Conservation (phyloP, 1,140 invertebrate genomes). For the Ceratina australensis region DNA sequence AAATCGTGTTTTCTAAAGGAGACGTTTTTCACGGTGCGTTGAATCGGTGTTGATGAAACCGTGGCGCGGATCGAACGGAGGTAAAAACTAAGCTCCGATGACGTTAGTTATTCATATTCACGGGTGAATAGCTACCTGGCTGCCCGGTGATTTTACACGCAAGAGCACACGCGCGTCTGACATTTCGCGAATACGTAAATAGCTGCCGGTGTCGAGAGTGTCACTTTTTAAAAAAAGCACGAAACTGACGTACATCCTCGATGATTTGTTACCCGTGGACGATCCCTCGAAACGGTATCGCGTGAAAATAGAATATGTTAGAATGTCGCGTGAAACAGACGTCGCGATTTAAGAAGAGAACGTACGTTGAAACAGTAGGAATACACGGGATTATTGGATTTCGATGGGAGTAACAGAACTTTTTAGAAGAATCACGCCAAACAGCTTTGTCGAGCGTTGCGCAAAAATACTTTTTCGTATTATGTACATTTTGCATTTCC, state of each 20-base stretch:
- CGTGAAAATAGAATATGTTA: not conserved
- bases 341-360: no score
- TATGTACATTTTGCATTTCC: no score
- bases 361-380: no score
- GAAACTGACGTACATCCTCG: not conserved
- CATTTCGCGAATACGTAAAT: slow-evolving; percentile 19
- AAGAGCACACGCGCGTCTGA: slow-evolving; percentile 3
- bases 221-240: not conserved
- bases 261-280: not conserved
- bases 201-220: not conserved
- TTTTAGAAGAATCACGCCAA: no score
- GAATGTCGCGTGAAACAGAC: no score
- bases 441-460: no score
- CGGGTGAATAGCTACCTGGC: not conserved
- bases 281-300: not conserved
- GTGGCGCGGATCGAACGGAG: not conserved
- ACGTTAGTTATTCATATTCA: not conserved
- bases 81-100: slow-evolving; percentile 9
- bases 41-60: not conserved
- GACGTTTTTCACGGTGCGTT: not conserved
- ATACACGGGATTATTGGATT: no score
- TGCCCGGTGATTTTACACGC: not conserved
- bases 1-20: not conserved
- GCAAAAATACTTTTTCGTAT: no score
- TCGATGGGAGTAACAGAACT: no score